phyloP scores from a whole-genome alignment of 2,797 vertebrate species.

The Orestias chungarensis region DNA sequence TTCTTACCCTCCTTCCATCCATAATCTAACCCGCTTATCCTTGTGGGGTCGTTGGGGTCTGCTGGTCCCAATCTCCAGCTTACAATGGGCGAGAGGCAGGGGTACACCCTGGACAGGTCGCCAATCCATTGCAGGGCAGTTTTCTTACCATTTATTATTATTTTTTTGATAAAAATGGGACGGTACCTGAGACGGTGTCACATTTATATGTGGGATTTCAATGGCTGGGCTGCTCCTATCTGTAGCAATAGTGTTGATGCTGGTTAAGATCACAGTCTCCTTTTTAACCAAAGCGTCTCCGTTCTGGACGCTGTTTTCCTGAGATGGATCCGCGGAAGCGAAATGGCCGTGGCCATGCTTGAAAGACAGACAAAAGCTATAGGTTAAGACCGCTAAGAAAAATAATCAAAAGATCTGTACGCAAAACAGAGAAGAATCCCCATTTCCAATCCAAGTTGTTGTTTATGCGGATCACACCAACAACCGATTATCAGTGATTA shows the following conservation, averaged over 20 bases:
- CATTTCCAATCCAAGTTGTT: not conserved
- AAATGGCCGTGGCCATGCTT: constrained; percentile 79
- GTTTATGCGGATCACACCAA: not conserved
- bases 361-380: not conserved
- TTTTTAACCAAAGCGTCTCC: constrained; percentile 57
- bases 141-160: not conserved
- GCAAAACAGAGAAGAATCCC: not conserved
- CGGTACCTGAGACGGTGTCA: constrained; percentile 32
- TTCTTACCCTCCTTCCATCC: no score
- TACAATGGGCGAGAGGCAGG: no score
- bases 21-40: no score
- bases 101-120: no score
- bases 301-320: constrained; percentile 60
- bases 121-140: no score
- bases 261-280: constrained; percentile 59
- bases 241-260: constrained; percentile 51
- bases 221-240: constrained; percentile 57
- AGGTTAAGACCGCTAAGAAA: not conserved
- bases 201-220: constrained; percentile 17
- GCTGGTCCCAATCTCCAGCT: no score
- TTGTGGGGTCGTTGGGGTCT: no score
- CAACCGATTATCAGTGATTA: not conserved
- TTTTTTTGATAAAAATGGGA: not conserved
- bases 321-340: constrained; percentile 44
- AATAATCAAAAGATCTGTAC: not conserved